Percentiles rank a stretch among this genome's conserved stretches.
Evolutionary conservation across 1,140 invertebrate genomes (phyloP).

Genomic region (Eriocheir sinensis): DNA sequence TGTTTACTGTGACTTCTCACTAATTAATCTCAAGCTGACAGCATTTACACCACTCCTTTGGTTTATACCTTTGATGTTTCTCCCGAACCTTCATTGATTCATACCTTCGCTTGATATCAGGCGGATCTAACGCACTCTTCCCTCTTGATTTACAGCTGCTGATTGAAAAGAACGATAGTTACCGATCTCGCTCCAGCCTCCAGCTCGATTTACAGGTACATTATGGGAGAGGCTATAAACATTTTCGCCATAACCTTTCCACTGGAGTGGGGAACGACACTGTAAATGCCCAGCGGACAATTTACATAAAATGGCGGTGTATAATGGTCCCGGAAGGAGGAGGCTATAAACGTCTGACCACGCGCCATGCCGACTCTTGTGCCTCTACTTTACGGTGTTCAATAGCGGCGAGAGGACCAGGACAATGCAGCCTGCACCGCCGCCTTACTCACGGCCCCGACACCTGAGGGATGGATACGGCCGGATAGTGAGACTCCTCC

Average conservation of each 20-base stretch:
- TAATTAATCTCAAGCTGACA: constrained; percentile 6
- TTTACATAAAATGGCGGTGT: neutral
- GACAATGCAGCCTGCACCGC: neutral
- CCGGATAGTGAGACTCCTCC: neutral
- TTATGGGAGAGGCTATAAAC: neutral
- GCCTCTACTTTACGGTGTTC: neutral
- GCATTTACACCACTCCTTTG: neutral
- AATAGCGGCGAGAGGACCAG: neutral
- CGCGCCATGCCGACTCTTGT: neutral
- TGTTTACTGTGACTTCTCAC: neutral
- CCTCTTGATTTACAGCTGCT: constrained; percentile 3
- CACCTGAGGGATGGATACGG: neutral
- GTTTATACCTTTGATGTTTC: neutral
- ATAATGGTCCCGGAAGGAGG: neutral
- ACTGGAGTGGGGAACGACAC: neutral
- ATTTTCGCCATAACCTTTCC: neutral
- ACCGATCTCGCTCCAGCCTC: neutral
- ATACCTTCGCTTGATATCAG: neutral
- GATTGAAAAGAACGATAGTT: neutral
- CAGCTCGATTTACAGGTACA: constrained; percentile 43
- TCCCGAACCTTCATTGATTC: neutral
- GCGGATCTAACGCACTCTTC: neutral
- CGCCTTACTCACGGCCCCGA: constrained; percentile 8
- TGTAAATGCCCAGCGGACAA: constrained; percentile 32
- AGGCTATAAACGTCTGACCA: neutral